Conservation (phyloP, 2,888 invertebrate species). For the Microplitis manilae region DNA sequence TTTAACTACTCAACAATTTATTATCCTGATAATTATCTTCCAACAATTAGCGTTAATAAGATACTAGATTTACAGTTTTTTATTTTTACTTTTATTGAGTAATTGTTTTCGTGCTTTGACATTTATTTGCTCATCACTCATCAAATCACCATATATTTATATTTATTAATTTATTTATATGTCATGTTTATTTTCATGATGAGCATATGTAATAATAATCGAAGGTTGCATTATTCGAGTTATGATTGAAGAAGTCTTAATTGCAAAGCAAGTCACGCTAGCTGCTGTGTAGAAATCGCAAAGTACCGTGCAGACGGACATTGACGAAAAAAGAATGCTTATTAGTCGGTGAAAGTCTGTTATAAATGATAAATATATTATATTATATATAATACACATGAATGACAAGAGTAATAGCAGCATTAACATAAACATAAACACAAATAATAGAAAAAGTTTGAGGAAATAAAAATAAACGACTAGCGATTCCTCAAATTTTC, state of each 20-base stretch:
- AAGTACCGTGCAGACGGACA: neutral
- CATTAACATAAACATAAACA: neutral
- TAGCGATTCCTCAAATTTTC: neutral
- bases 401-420: neutral
- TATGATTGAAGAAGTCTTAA: conserved; percentile 16
- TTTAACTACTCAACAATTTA: neutral
- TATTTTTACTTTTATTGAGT: neutral
- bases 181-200: conserved; percentile 8
- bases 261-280: conserved; percentile 25
- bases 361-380: neutral
- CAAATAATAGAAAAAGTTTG: conserved; percentile 1
- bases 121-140: neutral
- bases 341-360: conserved; percentile 23
- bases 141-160: neutral
- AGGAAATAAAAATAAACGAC: neutral
- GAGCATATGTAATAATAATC: conserved; percentile 13
- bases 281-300: neutral
- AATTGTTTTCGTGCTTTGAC: neutral
- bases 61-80: neutral
- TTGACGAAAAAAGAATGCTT: neutral
- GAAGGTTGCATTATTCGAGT: conserved; percentile 14
- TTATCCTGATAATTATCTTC: neutral
- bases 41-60: neutral
- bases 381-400: neutral
- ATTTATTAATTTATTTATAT: neutral